A percentile compares a stretch with the other conserved stretches of the same genome.
phyloP scores from a whole-genome alignment of 2,113 vertebrate genomes.

The Trichomycterus rosablanca region DNA sequence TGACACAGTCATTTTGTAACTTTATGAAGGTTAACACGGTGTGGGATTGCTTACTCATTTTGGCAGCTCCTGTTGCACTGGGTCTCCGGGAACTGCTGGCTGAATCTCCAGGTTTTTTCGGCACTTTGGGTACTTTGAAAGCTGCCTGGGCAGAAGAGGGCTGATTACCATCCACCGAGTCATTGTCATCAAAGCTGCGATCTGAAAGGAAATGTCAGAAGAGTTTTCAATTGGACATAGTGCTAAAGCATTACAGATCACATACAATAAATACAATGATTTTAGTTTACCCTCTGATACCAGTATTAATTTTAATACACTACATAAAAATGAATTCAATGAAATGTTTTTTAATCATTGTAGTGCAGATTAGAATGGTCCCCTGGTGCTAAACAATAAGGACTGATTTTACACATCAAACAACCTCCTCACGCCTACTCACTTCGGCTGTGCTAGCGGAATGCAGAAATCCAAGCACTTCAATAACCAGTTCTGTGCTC shows the following conservation, averaged over 20 bases:
- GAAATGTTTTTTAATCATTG: too few species aligned
- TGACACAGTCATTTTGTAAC: too few species aligned
- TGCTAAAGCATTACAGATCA: too few species aligned
- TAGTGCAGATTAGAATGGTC: too few species aligned
- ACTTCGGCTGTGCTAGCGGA: slow-evolving; percentile 27
- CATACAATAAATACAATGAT: too few species aligned
- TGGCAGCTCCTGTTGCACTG: slow-evolving; percentile 80
- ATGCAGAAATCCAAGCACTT: slow-evolving; percentile 19
- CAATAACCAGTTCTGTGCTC: slow-evolving; percentile 3
- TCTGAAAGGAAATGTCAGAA: slow-evolving; percentile 63
- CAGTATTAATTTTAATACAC: too few species aligned
- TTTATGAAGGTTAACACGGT: too few species aligned
- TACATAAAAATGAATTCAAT: too few species aligned
- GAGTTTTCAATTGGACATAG: too few species aligned
- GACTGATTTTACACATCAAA: slow-evolving; percentile 6
- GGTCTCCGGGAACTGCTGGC: slow-evolving; percentile 76
- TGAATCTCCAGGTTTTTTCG: slow-evolving; percentile 85
- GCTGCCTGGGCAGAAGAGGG: slow-evolving; percentile 82
- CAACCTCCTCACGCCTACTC: slow-evolving; percentile 31
- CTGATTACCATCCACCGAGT: slow-evolving; percentile 93
- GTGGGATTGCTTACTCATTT: slow-evolving; percentile 75
- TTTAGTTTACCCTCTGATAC: too few species aligned
- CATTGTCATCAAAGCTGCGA: slow-evolving; percentile 96
- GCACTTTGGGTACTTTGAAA: slow-evolving; percentile 89
- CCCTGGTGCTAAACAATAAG: slow-evolving; percentile 21